Conservation (phyloP, 2,888 invertebrate species). For the Plebejus anna region DNA sequence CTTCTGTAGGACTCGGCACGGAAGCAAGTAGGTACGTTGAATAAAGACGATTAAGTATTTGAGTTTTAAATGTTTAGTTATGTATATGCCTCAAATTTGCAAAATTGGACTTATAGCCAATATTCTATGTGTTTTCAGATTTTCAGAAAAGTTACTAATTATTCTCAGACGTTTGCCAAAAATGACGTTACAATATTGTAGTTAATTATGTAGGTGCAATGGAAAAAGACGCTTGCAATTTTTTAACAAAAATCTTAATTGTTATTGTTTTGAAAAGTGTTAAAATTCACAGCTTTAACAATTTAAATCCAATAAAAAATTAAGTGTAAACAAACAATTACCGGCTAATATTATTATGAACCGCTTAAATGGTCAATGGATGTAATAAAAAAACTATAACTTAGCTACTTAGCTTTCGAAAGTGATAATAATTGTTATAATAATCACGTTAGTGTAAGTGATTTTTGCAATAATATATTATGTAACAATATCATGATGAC, state of each 20-base stretch:
- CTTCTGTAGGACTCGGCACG: no score
- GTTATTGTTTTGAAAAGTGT: not conserved
- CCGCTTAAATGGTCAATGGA: not conserved
- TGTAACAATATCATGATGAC: not conserved
- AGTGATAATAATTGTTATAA: not conserved
- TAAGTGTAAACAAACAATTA: not conserved
- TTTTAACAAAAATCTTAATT: not conserved
- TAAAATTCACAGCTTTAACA: constrained; percentile 15
- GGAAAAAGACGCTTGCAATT: not conserved
- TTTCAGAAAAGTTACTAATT: no score
- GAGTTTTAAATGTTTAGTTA: no score
- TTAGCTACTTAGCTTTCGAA: constrained; percentile 4
- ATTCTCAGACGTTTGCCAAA: no score
- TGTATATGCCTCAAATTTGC: no score
- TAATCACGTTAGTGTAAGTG: not conserved
- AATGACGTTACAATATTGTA: no score
- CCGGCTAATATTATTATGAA: not conserved
- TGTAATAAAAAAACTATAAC: not conserved
- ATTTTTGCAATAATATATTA: not conserved
- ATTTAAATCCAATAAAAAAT: constrained; percentile 11
- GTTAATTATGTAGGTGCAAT: not conserved
- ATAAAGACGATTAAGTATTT: no score
- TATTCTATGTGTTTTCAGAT: no score
- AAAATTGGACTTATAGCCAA: no score
- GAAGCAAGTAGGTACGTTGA: no score